These are phyloP conservation scores for Netelia inedita DNA, from an alignment of 2,888 invertebrate genomes.

Conservation along the genomic window DNA sequence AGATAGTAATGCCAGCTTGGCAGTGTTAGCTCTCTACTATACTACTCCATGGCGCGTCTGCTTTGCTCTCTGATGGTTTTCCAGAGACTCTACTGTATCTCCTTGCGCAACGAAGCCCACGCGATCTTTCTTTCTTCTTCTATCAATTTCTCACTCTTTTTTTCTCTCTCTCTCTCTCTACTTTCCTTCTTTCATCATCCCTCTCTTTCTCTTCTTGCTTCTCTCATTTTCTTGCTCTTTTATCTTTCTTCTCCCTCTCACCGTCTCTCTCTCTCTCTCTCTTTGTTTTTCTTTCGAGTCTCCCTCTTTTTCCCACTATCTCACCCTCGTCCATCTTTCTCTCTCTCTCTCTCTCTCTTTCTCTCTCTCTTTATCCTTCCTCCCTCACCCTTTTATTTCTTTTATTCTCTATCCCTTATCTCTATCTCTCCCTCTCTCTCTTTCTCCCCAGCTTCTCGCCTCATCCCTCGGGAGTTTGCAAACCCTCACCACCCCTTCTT, in stretches of 20 bases:
- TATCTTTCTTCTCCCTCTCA: too few species aligned
- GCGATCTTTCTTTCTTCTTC: conserved; percentile 38
- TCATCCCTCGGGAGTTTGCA: conserved; percentile 26
- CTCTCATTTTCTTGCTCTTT: conserved; percentile 1
- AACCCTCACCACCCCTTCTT: neutral
- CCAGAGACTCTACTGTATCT: conserved; percentile 61
- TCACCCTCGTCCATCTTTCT: neutral
- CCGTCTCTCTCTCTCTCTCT: neutral
- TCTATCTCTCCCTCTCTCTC: conserved; percentile 10
- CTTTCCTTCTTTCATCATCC: conserved; percentile 63
- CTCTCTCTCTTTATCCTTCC: neutral
- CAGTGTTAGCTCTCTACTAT: conserved; percentile 54
- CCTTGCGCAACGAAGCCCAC: conserved; percentile 60
- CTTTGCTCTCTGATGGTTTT: conserved; percentile 62
- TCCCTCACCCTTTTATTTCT: neutral
- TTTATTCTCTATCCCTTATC: conserved; percentile 1
- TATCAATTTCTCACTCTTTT: conserved; percentile 15
- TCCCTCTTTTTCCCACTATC: conserved; percentile 52
- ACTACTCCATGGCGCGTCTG: conserved; percentile 58
- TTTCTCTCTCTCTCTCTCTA: conserved; percentile 11
- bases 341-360: neutral
- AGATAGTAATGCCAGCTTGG: conserved; percentile 44
- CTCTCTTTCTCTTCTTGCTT: conserved; percentile 67
- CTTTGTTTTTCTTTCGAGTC: conserved; percentile 23
- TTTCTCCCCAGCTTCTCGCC: conserved; percentile 40